phyloP scores from a whole-genome alignment of 2,113 vertebrate genomes.

The Grallaria varia region DNA sequence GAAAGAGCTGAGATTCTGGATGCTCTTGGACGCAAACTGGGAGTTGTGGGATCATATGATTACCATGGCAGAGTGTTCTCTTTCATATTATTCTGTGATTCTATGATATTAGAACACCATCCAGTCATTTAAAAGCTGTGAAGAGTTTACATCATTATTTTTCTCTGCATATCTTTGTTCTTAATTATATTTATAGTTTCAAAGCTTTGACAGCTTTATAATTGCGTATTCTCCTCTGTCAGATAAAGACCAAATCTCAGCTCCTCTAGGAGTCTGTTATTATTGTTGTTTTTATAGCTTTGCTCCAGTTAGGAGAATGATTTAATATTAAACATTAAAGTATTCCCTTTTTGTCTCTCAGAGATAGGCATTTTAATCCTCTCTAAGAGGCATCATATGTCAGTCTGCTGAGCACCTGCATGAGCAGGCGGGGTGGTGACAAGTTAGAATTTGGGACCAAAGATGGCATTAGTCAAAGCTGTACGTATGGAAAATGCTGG shows the following conservation, averaged over 20 bases:
- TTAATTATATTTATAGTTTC: slow-evolving; percentile 72
- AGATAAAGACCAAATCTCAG: slow-evolving; percentile 64
- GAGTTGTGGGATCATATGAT: neutral
- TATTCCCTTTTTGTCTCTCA: slow-evolving; percentile 54
- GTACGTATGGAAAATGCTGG: neutral
- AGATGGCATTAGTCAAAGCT: neutral
- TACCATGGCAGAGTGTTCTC: neutral
- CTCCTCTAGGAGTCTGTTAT: slow-evolving; percentile 62
- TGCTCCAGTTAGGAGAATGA: slow-evolving; percentile 60
- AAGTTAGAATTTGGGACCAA: neutral
- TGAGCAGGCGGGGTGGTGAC: neutral
- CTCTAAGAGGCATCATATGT: neutral
- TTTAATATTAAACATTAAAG: slow-evolving; percentile 68
- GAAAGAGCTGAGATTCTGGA: neutral
- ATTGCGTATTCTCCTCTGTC: slow-evolving; percentile 58
- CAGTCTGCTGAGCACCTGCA: neutral
- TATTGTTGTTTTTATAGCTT: slow-evolving; percentile 67
- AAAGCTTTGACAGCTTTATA: slow-evolving; percentile 67
- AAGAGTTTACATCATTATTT: slow-evolving; percentile 44
- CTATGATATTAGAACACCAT: neutral
- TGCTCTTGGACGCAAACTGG: neutral
- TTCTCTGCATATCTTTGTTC: slow-evolving; percentile 43
- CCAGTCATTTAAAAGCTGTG: neutral
- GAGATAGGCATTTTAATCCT: slow-evolving; percentile 50
- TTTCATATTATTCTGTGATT: neutral